Base-by-base conservation (phyloP, 2,113 vertebrate genomes). In the Onychorhynchus coronatus region DNA sequence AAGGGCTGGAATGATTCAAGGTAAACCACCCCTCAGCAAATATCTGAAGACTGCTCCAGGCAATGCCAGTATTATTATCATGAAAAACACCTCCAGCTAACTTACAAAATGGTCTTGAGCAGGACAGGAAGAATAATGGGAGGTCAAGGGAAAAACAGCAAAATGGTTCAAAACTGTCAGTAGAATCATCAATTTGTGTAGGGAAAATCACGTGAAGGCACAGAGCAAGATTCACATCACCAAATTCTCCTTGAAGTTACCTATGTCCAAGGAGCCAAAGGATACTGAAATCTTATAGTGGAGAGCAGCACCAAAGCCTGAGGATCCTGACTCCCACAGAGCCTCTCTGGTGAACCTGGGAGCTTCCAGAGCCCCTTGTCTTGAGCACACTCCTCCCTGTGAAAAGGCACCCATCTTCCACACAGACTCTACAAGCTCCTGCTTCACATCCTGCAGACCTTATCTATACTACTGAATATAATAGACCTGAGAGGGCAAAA, bases 331-430 rank as follows among this genome's bases (percentile, higher is more conserved):
- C 35, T 35, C 28, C 14, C 28, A 37, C 59, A 77, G 31, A 3
- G 8, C 33, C 31, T 50, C 37, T 6, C 46, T 56, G 23, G 15
- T 22, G 20, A 85, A 19, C 17, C 35, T 35, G 18, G 16, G 5
- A 58, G 5, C 31, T 82, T 88, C 59, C 31, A 73, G 67, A 49
- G n/a, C 3, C 23, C 18, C 27, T 82, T 30, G 12, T 8, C 53
- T 71, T 62, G 25, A 65, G 22, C 31, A 81, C 10, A 49, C 3
- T 52, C 27, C 39, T 79, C 21, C 59, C 56, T 0, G 0, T 53
- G 41, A 76, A 56, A 44, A 88, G 41, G 31, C 35, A 62, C 11
- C 14, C 20, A 14, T 30, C 24, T 73, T 39, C 31, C 50, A 70
- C 31, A 22, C 0, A 2, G 13, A 17, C 9, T 44, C 53, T 66